Base-by-base conservation (phyloP, 1,140 invertebrate species). In the Thaumatotibia leucotreta region DNA sequence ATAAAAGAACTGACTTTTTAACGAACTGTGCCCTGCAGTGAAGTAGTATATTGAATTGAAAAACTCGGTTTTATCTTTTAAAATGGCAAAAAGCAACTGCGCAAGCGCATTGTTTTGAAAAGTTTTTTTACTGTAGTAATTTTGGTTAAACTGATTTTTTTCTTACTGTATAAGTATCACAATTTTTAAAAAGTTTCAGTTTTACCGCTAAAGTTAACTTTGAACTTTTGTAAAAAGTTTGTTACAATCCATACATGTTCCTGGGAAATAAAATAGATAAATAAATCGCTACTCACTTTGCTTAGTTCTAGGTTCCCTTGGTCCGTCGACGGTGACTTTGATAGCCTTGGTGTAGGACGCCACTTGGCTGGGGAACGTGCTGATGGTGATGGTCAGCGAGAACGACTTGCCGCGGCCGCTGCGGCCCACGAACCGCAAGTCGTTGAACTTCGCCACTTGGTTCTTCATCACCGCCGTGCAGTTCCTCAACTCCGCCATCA, bases 251-350 rank as follows among this genome's bases (percentile, higher is more conserved):
- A 24, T 23, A 50, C 32, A 64, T 54, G 45, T 49, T 1, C 14
- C 29, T 49, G 1, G 11, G 6, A 45, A 23, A 29, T 17, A n/a
- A 22, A 52, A 61, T 45, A 3, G 61, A n/a, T 49, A 20, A 61
- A 6, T 62, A 58, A 39, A 70, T 1, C 14, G 17, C 17, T 20
- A 96, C 97, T 98, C 95, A 99, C 98, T 97, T 91, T 97, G 97
- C 93, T 99, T 99, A 68, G 97, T 98, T 87, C 98, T 93, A 4
- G 98, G 98, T 91, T 99, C 98, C 82, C 99, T 91, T 0, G 99
- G 99, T 77, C 99, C 99, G 89, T 99, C 99, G 14, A 99, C 99
- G 17, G 99, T 99, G 29, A 99, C 98, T 94, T 99, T 99, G 88
- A 99, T 99, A 24, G 98, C 98, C 92, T 99, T 98, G 73, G 93